Conservation (phyloP, 2,113 vertebrate genomes). For the Spea multiplicata region DNA sequence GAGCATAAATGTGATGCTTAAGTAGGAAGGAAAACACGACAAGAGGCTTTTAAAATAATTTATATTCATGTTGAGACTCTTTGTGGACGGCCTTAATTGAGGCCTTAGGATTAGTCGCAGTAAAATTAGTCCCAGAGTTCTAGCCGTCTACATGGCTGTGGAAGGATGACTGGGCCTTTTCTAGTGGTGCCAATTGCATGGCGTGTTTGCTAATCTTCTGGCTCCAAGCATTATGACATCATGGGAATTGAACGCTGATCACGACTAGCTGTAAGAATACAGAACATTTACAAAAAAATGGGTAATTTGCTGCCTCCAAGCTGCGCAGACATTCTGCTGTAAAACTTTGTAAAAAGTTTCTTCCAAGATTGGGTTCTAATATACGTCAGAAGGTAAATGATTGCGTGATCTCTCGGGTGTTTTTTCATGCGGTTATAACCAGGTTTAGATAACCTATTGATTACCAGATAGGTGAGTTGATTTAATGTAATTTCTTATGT, state of each 20-base stretch:
- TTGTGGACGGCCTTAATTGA: conserved; percentile 46
- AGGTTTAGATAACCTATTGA: no score
- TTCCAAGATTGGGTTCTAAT: neutral
- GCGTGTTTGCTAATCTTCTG: conserved; percentile 48
- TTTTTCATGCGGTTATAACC: no score
- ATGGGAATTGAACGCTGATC: conserved; percentile 45
- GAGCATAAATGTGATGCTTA: conserved; percentile 20
- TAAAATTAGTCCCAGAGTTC: conserved; percentile 47
- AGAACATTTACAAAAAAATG: conserved; percentile 31
- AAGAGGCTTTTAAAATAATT: conserved; percentile 46
- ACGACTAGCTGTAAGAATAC: conserved; percentile 30
- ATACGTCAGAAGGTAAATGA: neutral
- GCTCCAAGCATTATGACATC: conserved; percentile 46
- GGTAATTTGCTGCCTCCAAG: neutral
- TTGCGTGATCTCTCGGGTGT: no score
- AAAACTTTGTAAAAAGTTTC: no score
- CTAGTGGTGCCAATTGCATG: conserved; percentile 46
- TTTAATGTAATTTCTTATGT: no score
- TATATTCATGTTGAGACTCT: conserved; percentile 41
- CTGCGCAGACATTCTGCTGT: neutral
- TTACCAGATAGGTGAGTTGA: no score
- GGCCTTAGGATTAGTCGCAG: conserved; percentile 47
- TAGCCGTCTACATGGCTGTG: conserved; percentile 43
- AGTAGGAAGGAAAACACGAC: conserved; percentile 33
- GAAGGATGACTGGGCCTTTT: conserved; percentile 48